Evolutionary conservation across 1,140 invertebrate genomes (phyloP).

Genomic region (Brachionus asplanchnoidis): DNA sequence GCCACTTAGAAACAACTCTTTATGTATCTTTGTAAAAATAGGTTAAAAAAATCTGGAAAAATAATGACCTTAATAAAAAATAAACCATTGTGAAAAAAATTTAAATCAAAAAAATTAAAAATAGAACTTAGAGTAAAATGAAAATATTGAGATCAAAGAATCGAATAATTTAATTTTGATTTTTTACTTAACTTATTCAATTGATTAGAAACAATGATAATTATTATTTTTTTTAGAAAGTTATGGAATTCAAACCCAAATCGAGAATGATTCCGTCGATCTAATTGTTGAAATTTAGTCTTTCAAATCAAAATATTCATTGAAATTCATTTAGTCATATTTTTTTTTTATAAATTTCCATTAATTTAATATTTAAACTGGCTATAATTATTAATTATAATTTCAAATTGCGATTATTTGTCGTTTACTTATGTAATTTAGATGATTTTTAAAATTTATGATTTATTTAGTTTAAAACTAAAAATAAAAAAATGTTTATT

Average conservation of each 20-base stretch:
- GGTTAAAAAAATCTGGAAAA: too few relatives aligned
- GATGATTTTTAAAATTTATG: not conserved
- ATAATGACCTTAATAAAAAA: too few relatives aligned
- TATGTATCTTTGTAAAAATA: too few relatives aligned
- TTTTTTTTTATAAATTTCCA: not conserved
- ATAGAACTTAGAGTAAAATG: too few relatives aligned
- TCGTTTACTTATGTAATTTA: not conserved
- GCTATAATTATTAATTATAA: not conserved
- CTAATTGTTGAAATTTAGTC: not conserved
- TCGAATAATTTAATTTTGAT: too few relatives aligned
- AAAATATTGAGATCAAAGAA: too few relatives aligned
- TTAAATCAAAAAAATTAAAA: too few relatives aligned
- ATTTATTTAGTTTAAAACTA: not conserved
- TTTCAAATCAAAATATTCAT: not conserved
- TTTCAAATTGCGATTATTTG: not conserved
- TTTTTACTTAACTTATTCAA: too few relatives aligned
- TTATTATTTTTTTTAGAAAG: not conserved
- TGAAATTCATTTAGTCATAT: not conserved
- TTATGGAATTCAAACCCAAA: conserved; percentile 1
- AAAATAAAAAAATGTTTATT: not conserved
- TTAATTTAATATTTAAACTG: not conserved
- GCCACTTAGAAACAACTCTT: too few relatives aligned
- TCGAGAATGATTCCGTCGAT: not conserved
- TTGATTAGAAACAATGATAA: not conserved
- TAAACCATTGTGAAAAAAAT: too few relatives aligned